A percentile compares a stretch with the other conserved stretches of the same genome.
phyloP scores from a whole-genome alignment of 2,888 invertebrate genomes.

The Dendrolimus pini region DNA sequence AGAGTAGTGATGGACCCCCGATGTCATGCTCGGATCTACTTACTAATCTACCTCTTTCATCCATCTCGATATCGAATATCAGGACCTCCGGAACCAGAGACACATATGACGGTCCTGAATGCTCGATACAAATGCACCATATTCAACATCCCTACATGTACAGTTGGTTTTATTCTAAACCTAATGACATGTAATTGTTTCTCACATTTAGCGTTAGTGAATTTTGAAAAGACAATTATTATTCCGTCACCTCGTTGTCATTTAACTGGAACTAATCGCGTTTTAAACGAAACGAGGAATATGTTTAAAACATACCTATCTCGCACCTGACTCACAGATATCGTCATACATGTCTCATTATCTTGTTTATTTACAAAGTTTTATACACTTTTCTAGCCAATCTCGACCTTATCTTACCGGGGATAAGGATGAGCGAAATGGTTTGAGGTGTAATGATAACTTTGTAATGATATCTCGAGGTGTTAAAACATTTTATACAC shows the following conservation, averaged over 20 bases:
- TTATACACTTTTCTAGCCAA: not conserved
- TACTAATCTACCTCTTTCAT: too few species aligned
- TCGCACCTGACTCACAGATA: slow-evolving; percentile 35
- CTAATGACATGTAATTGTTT: too few species aligned
- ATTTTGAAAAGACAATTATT: not conserved
- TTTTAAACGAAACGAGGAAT: not conserved
- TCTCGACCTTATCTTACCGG: not conserved
- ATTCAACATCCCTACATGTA: too few species aligned
- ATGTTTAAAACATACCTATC: not conserved
- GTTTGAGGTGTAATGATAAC: not conserved
- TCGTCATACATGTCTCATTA: slow-evolving; percentile 21
- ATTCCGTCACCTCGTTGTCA: not conserved
- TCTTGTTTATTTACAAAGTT: slow-evolving; percentile 5
- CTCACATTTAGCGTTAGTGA: too few species aligned
- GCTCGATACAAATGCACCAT: too few species aligned
- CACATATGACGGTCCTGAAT: too few species aligned
- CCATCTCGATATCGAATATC: too few species aligned
- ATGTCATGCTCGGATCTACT: too few species aligned
- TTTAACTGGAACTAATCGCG: not conserved
- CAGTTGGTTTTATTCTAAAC: too few species aligned
- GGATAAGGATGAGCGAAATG: not conserved
- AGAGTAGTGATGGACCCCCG: too few species aligned
- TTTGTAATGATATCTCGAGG: not conserved
- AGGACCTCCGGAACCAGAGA: too few species aligned
- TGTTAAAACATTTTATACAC: not conserved